These are phyloP conservation scores for Catamblyrhynchus diadema DNA, from an alignment of 2,797 vertebrate species.

Conservation along the genomic window DNA sequence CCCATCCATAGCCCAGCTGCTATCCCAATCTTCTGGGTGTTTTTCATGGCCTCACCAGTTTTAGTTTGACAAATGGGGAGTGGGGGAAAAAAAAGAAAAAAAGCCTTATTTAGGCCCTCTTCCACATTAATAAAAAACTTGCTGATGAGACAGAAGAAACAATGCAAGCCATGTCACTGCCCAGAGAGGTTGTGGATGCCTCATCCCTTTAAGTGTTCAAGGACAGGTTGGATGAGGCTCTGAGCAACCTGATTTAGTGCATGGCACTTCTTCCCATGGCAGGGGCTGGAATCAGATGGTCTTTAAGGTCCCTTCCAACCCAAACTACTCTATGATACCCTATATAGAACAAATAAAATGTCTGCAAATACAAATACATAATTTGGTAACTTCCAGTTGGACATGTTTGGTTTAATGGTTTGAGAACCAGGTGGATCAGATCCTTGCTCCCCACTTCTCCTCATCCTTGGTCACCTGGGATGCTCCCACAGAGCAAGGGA, in stretches of 20 bases:
- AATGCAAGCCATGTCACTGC: background rate
- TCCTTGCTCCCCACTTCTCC: background rate
- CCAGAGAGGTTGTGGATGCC: background rate
- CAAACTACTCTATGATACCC: background rate
- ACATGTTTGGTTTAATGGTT: background rate
- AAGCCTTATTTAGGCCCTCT: background rate
- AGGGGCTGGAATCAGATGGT: background rate
- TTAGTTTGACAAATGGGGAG: background rate
- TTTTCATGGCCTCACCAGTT: background rate
- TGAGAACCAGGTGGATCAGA: background rate
- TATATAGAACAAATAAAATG: background rate
- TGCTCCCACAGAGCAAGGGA: background rate
- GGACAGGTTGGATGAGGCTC: background rate
- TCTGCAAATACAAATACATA: rapidly evolving
- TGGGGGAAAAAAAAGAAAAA: rapidly evolving
- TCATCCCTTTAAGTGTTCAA: background rate
- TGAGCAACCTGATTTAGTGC: background rate
- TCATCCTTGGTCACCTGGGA: background rate
- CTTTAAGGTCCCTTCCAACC: background rate
- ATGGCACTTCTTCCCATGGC: background rate
- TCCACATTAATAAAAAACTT: conserved; percentile 11
- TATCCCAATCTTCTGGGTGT: background rate
- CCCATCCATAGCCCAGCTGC: background rate
- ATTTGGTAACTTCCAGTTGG: background rate
- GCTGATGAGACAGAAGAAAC: conserved; percentile 13